Evolutionary conservation across 2,113 vertebrate species (phyloP).

Genomic region (Isurus oxyrinchus): DNA sequence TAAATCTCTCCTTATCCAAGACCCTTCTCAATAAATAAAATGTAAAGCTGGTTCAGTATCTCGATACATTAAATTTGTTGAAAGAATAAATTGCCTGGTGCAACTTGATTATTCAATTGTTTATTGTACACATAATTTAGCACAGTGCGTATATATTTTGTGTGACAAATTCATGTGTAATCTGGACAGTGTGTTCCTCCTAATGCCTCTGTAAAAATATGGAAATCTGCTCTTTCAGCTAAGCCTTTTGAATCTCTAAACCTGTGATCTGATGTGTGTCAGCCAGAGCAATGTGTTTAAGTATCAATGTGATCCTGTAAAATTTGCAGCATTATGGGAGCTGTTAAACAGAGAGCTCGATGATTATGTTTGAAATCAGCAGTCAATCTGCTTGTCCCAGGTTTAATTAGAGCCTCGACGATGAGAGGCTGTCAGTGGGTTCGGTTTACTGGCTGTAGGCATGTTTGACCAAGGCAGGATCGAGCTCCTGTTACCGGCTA

Average conservation of each 20-base stretch:
- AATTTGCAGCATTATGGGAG: neutral
- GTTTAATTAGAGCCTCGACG: neutral
- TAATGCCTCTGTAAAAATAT: neutral
- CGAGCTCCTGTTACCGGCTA: neutral
- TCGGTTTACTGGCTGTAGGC: neutral
- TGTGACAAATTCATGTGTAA: neutral
- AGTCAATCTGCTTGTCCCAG: neutral
- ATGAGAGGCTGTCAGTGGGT: neutral
- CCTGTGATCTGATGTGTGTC: neutral
- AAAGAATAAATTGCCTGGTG: neutral
- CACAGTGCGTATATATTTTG: neutral
- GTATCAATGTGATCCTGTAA: too few species aligned
- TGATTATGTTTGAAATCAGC: neutral
- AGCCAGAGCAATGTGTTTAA: neutral
- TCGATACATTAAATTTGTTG: neutral
- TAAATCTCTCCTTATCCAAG: neutral
- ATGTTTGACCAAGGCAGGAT: neutral
- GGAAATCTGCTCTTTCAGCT: neutral
- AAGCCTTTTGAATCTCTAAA: constrained; percentile 2
- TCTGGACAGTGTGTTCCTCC: neutral
- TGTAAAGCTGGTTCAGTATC: neutral
- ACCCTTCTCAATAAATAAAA: neutral
- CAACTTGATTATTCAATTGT: neutral
- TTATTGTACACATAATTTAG: neutral
- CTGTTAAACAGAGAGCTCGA: neutral